Evolutionary conservation across 2,888 invertebrate species (phyloP).

Genomic region (Didymodactylos carnosus): DNA sequence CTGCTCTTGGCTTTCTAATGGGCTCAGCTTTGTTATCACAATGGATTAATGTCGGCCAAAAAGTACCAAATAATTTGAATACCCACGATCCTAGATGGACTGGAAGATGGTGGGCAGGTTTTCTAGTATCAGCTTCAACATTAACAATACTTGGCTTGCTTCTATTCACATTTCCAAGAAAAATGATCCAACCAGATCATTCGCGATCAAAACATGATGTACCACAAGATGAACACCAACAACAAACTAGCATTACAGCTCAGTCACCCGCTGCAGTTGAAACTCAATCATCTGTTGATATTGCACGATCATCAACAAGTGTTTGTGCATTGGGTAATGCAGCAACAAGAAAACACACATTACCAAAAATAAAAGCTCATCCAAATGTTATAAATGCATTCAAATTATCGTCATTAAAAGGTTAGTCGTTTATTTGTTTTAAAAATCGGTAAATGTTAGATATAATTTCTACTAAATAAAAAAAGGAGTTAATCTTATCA

Average conservation of each 20-base stretch:
- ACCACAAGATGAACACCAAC: neutral
- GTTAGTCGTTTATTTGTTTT: neutral
- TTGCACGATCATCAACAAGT: neutral
- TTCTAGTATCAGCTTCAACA: neutral
- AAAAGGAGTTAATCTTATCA: too few species aligned
- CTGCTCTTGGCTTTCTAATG: slow-evolving; percentile 4
- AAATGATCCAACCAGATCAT: too few species aligned
- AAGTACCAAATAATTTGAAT: neutral
- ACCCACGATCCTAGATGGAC: neutral
- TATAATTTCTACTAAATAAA: too few species aligned
- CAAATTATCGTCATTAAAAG: neutral
- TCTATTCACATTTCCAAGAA: neutral
- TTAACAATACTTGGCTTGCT: neutral
- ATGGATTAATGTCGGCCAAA: slow-evolving; percentile 5
- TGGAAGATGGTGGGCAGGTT: neutral
- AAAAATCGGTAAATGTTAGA: too few species aligned
- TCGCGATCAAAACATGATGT: too few species aligned
- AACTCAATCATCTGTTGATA: neutral
- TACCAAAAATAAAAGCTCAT: neutral
- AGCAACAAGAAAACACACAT: neutral
- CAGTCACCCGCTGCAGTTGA: too few species aligned
- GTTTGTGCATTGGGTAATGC: neutral
- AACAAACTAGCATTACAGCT: too few species aligned
- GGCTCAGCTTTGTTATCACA: slow-evolving; percentile 1
- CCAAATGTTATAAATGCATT: neutral